phyloP scores from a whole-genome alignment of 2,888 invertebrate genomes.

The Petrolisthes manimaculis region DNA sequence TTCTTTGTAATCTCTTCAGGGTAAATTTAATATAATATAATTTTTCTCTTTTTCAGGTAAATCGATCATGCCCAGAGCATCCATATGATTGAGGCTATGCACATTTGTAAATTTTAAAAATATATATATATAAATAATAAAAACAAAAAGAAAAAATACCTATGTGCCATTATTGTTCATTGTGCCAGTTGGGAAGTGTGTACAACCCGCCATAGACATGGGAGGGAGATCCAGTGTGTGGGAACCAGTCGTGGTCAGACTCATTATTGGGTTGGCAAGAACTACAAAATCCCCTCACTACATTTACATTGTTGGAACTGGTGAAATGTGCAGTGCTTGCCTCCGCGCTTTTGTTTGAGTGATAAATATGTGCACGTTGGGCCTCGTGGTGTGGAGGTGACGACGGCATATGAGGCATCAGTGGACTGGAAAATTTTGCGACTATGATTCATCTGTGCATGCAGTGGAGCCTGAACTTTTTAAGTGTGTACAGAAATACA shows the following conservation, averaged over 20 bases:
- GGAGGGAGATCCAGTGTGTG: background rate
- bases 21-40: background rate
- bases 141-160: constrained; percentile 51
- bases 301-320: constrained; percentile 21
- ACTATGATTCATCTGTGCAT: background rate
- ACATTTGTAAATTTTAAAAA: constrained; percentile 44
- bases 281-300: background rate
- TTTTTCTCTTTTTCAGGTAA: constrained; percentile 75
- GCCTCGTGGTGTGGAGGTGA: background rate
- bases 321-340: constrained; percentile 13
- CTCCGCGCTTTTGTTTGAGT: constrained; percentile 7
- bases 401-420: constrained; percentile 13
- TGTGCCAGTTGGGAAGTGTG: constrained; percentile 52
- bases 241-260: no score
- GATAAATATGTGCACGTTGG: background rate
- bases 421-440: background rate
- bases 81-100: constrained; percentile 82
- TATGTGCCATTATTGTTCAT: constrained; percentile 60
- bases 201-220: background rate
- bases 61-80: constrained; percentile 98
- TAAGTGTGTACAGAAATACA: constrained; percentile 16
- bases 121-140: constrained; percentile 25
- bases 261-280: background rate
- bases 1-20: background rate
- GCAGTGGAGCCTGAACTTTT: constrained; percentile 13